Conservation (phyloP, 1,140 invertebrate genomes). For the Diabrotica virgifera region DNA sequence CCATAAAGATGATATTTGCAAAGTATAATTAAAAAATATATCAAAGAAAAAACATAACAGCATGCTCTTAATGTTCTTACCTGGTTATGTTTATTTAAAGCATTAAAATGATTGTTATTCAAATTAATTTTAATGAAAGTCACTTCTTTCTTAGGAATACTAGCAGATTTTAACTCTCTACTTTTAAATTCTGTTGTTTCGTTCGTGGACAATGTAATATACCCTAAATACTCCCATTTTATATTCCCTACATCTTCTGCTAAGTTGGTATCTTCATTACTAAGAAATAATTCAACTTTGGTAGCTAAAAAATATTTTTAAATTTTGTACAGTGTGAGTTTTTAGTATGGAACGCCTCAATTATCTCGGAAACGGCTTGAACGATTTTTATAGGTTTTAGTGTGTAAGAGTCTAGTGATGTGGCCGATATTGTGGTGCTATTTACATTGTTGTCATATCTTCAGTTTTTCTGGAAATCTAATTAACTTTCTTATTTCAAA, state of each 20-base stretch:
- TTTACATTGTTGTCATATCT: no score
- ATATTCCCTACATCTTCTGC: constrained; percentile 48
- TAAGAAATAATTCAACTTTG: constrained; percentile 62
- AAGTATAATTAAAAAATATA: background rate
- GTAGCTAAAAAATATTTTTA: constrained; percentile 49
- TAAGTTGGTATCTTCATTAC: constrained; percentile 51
- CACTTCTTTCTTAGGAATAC: constrained; percentile 73
- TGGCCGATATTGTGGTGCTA: no score
- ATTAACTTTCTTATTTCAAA: no score
- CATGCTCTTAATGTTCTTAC: constrained; percentile 55
- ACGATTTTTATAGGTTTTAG: no score
- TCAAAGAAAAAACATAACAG: constrained; percentile 4
- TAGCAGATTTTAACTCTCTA: constrained; percentile 81
- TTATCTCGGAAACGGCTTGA: no score
- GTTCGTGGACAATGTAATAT: constrained; percentile 80
- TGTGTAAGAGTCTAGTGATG: no score
- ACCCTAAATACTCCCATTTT: constrained; percentile 71
- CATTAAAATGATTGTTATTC: constrained; percentile 75
- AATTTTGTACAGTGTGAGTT: no score
- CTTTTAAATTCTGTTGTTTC: constrained; percentile 77
- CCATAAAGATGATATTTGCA: background rate
- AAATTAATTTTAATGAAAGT: constrained; percentile 81
- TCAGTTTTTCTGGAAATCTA: no score
- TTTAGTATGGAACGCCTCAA: no score
- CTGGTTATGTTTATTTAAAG: constrained; percentile 76